Conservation (phyloP, 2,797 vertebrate genomes). For the Parotocinclus haroldoi region DNA sequence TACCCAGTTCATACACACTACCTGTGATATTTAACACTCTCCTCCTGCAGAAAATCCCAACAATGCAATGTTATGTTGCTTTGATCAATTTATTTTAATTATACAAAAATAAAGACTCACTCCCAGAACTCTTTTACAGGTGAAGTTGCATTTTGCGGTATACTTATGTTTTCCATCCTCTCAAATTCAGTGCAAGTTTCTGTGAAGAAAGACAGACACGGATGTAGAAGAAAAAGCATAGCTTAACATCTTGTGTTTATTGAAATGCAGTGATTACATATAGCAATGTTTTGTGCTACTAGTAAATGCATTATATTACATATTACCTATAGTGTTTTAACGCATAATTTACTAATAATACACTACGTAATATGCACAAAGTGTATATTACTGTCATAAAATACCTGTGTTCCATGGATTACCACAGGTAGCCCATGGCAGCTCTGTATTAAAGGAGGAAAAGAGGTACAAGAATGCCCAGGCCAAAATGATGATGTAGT, state of each 20-base stretch:
- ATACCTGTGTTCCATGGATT: conserved; percentile 76
- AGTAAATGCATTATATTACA: too few species aligned
- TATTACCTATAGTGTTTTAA: too few species aligned
- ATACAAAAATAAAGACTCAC: conserved; percentile 61
- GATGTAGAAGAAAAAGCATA: background rate
- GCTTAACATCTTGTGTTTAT: background rate
- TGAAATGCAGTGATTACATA: background rate
- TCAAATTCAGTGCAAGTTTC: conserved; percentile 82
- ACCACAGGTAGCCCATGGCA: conserved; percentile 72
- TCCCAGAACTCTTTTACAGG: conserved; percentile 82
- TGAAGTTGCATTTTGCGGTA: conserved; percentile 66
- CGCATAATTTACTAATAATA: too few species aligned
- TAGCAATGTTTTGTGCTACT: too few species aligned
- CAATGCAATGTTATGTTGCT: background rate
- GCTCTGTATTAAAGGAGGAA: conserved; percentile 66
- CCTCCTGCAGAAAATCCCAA: conserved; percentile 71
- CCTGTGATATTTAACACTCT: conserved; percentile 84
- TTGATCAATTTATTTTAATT: conserved; percentile 3
- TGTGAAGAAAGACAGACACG: conserved; percentile 46
- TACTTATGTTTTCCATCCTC: conserved; percentile 61
- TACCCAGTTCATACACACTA: conserved; percentile 80
- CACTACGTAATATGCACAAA: too few species aligned
- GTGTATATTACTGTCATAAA: background rate
- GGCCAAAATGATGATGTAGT: conserved; percentile 58
- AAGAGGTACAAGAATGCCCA: conserved; percentile 73